These are phyloP conservation scores for Hyaena hyaena DNA, from an alignment of 2,113 vertebrate species.

Conservation along the genomic window DNA sequence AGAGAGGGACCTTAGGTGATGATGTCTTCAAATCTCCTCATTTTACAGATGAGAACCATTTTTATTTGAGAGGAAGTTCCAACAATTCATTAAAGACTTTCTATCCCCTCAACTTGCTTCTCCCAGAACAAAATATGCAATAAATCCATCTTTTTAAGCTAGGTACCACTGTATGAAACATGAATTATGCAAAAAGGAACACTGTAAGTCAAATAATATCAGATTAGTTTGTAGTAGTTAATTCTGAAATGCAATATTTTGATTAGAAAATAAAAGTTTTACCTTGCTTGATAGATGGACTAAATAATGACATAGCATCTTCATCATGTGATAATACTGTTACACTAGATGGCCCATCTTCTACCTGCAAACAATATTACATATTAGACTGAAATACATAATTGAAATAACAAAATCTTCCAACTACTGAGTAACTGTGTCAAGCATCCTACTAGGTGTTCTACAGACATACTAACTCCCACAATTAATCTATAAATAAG, in stretches of 20 bases:
- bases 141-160: conserved; percentile 12
- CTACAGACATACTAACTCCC: conserved; percentile 1
- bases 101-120: conserved; percentile 42
- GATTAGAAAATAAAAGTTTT: conserved; percentile 60
- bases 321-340: conserved; percentile 91
- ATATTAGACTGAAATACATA: conserved; percentile 45
- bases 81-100: conserved; percentile 46
- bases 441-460: conserved; percentile 26
- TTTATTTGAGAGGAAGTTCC: conserved; percentile 28
- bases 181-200: conserved; percentile 45
- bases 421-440: conserved; percentile 6
- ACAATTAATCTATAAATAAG: conserved; percentile 6
- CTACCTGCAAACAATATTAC: conserved; percentile 86
- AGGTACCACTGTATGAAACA: neutral
- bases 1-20: neutral
- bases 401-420: conserved; percentile 41
- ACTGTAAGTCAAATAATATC: neutral
- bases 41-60: conserved; percentile 25
- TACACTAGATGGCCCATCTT: conserved; percentile 90
- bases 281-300: conserved; percentile 87
- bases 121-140: neutral
- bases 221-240: neutral
- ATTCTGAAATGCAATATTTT: conserved; percentile 19
- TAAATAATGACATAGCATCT: conserved; percentile 90
- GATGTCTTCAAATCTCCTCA: neutral